Base-by-base conservation (phyloP, 2,797 vertebrate genomes). In the Lagocephalus sceleratus region DNA sequence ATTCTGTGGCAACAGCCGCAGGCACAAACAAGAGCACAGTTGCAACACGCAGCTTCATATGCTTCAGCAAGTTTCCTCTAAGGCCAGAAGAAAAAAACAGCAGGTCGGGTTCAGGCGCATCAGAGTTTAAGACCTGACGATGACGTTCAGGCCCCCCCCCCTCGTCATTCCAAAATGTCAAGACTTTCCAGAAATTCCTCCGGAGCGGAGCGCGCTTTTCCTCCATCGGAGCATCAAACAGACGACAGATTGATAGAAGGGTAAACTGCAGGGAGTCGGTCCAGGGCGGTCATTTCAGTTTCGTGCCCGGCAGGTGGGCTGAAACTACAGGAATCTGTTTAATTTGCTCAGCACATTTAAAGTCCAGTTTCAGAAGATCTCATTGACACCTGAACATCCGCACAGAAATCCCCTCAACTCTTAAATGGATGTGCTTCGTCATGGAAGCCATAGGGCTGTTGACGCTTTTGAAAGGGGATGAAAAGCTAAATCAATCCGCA, bases 11-110 rank as follows among this genome's bases (percentile, higher is more conserved):
- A 43, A 45, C n/a, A 5, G 57, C 75, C 58, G 4, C 79, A 65
- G 76, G 82, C 84, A 77, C 68, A 73, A 79, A 85, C 79, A 81
- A 60, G 87, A 63, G 71, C 60, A n/a, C 2, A 25, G 71, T 81
- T 85, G 83, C 78, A 63, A 83, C 66, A 80, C 3, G 64, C 52
- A 38, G 60, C 56, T 46, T 51, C 48, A 68, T 72, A 55, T 46
- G 72, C 54, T 74, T 49, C 5, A 55, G 47, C 52, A 76, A 51
- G 71, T 60, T 54, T 60, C 60, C 48, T 64, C 60, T 16, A 15
- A 50, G 47, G 41, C 43, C 22, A 41, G 44, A 48, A 39, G 32
- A 38, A 52, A 38, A 52, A 61, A 63, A 68, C 51, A 62, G 54
- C 71, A 68, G 22, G 60, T 51, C n/a, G 62, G 20, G 55, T 43